Evolutionary conservation across 2,797 vertebrate genomes (phyloP).

Genomic region (Hipposideros larvatus): DNA sequence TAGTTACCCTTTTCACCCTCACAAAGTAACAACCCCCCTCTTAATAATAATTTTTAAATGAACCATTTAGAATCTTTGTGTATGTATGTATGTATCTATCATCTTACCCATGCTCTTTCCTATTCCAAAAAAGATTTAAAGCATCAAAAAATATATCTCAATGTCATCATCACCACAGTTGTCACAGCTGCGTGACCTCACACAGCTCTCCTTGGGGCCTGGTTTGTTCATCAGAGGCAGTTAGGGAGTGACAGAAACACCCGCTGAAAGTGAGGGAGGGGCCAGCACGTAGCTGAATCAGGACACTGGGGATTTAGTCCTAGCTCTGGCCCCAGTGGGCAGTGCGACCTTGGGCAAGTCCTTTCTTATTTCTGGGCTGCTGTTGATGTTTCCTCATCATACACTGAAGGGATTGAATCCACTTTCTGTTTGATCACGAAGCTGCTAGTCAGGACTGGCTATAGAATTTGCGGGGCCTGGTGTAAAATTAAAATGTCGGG

Average conservation of each 20-base stretch:
- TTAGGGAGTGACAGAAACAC: background rate
- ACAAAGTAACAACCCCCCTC: too few species aligned
- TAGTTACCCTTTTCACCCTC: too few species aligned
- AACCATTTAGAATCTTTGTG: background rate
- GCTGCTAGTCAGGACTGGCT: background rate
- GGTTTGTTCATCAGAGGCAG: background rate
- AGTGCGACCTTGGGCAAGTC: constrained; percentile 33
- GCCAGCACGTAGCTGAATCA: background rate
- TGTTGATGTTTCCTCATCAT: background rate
- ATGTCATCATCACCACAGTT: background rate
- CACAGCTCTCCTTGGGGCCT: background rate
- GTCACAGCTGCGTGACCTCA: background rate
- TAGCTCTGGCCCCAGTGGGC: background rate
- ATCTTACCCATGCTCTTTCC: background rate
- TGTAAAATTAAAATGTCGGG: constrained; percentile 3
- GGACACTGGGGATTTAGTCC: background rate
- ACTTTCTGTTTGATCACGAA: background rate
- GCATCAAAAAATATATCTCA: constrained; percentile 1
- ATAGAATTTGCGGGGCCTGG: background rate
- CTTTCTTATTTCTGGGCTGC: constrained; percentile 36
- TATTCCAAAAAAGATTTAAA: constrained; percentile 42
- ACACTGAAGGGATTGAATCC: background rate
- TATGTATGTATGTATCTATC: background rate
- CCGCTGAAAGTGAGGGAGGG: background rate
- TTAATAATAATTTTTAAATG: background rate